phyloP scores from a whole-genome alignment of 2,888 invertebrate genomes.

The Synanthedon myopaeformis region DNA sequence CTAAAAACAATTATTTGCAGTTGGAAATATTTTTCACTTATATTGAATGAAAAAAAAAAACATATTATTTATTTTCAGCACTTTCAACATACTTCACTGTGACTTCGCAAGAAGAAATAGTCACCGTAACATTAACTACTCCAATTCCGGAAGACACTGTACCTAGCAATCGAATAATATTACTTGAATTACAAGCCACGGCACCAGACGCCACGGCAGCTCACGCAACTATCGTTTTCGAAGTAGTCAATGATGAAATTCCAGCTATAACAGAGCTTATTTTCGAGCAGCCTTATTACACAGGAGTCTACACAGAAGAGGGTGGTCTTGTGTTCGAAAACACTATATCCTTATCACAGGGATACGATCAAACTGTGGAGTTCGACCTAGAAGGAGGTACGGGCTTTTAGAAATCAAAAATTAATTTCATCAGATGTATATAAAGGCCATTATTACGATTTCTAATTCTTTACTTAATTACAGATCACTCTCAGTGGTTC shows the following conservation, averaged over 20 bases:
- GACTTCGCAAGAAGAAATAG: constrained; percentile 4
- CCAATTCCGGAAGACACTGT: constrained; percentile 18
- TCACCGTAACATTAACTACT: constrained; percentile 8
- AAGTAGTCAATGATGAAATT: constrained; percentile 9
- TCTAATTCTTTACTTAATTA: constrained; percentile 1
- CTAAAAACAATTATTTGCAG: no score
- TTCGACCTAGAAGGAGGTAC: constrained; percentile 22
- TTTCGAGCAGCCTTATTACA: constrained; percentile 17
- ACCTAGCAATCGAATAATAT: constrained; percentile 16
- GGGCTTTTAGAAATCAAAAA: neutral
- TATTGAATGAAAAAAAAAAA: no score
- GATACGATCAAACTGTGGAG: constrained; percentile 15
- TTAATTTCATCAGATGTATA: no score
- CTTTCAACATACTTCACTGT: neutral
- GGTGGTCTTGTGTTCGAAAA: constrained; percentile 10
- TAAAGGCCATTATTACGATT: no score
- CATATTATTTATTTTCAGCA: neutral
- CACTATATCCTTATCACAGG: constrained; percentile 11
- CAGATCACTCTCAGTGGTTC: constrained; percentile 23
- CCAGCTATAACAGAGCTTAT: constrained; percentile 8
- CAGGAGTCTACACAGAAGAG: constrained; percentile 13
- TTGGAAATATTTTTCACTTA: no score
- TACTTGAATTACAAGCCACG: constrained; percentile 19
- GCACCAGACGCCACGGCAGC: constrained; percentile 15
- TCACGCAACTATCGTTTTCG: constrained; percentile 20